Evolutionary conservation across 2,888 invertebrate species (phyloP), one percentile per base, ranked within the genome.

Genomic region (Monochamus alternatus): DNA sequence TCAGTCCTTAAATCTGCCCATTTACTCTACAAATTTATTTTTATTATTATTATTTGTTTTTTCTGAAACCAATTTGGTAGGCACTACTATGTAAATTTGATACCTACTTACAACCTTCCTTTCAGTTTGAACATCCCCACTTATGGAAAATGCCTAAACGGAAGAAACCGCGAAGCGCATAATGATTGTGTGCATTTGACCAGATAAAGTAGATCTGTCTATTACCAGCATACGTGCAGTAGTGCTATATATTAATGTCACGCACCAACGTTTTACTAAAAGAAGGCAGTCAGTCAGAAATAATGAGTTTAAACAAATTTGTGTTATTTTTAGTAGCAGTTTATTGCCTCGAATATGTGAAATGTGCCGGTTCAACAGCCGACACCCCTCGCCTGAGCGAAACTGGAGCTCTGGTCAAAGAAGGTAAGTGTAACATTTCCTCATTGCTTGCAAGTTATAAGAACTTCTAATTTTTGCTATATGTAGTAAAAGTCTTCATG

Each of bases 341-440:
- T 3, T 47, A 30, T 47, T 30, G 64, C 30, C 22, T 65, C 14
- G 22, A 44, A 30, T 10, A 22, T 30, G 30, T 51, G 30, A 30
- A 65, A 47, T 14, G 64, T 65, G 30, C 22, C 10, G 47, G 47
- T 47, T 10, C 30, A 30, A 47, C 14, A 65, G 47, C 14, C 30
- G 30, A 65, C 4, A 47, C 14, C 2, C 22, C 44, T 3, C 5
- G 14, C 5, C 3, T 8, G 22, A 14, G 3, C 10, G 47, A 65
- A 47, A 31, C 51, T 14, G 47, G 22, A 65, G 47, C 12, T 30
- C 22, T 65, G 44, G 47, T 65, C 10, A 30, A 22, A 51, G 51
- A 47, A 30, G 64, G 64, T 65, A 65, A 44, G 64, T 65, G 58
- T 30, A 5, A 7, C 58, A 58, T 58, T 7, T 22, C 14, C 8